phyloP scores from a whole-genome alignment of 1,140 invertebrate genomes.

The Nasonia longicornis region DNA sequence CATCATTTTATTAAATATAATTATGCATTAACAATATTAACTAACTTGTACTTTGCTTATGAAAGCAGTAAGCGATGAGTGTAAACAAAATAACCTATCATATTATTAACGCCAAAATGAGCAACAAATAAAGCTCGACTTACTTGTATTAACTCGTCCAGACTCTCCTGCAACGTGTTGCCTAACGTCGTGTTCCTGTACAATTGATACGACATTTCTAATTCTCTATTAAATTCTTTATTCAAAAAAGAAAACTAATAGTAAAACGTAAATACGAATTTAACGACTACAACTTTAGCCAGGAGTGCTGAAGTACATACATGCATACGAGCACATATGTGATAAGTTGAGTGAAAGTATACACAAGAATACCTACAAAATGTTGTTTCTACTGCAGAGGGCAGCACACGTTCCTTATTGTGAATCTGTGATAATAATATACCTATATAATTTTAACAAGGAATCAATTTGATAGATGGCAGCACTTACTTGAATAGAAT shows the following conservation, averaged over 20 bases:
- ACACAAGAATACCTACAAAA: background rate
- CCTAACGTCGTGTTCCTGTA: conserved; percentile 98
- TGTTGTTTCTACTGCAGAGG: conserved; percentile 7
- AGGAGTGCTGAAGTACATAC: background rate
- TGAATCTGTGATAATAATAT: no score
- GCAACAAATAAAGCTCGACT: conserved; percentile 26
- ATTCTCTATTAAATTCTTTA: background rate
- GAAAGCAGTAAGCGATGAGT: conserved; percentile 29
- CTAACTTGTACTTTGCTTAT: background rate
- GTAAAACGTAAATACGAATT: conserved; percentile 28
- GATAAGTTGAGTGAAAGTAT: background rate
- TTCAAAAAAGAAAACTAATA: conserved; percentile 1
- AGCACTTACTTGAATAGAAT: background rate
- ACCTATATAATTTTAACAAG: background rate
- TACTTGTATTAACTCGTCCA: conserved; percentile 92
- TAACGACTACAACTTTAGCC: conserved; percentile 4
- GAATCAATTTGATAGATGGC: conserved; percentile 26
- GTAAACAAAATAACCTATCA: conserved; percentile 46
- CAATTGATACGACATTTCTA: conserved; percentile 91
- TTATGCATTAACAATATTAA: background rate
- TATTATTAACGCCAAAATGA: conserved; percentile 17
- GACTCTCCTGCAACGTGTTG: conserved; percentile 94
- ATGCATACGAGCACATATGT: conserved; percentile 18
- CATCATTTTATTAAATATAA: conserved; percentile 44
- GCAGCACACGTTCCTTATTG: background rate